Conservation (phyloP, 2,113 vertebrate genomes). For the Monopterus albus region DNA sequence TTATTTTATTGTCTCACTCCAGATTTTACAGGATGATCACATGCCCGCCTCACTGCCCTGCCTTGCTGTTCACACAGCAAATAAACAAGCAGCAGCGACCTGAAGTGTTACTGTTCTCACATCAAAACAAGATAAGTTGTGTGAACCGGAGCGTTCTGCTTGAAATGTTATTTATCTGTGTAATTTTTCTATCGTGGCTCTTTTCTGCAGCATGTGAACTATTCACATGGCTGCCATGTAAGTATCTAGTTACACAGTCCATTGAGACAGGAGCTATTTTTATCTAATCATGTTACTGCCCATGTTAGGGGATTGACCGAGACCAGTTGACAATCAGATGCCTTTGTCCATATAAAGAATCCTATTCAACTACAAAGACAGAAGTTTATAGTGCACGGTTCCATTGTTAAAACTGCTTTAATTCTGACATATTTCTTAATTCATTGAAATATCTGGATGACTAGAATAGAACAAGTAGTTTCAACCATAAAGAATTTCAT, state of each 20-base stretch:
- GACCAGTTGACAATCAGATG: conserved; percentile 72
- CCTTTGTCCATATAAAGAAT: conserved; percentile 72
- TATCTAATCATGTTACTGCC: conserved; percentile 79
- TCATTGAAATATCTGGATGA: too few relatives aligned
- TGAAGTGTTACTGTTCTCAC: conserved; percentile 2
- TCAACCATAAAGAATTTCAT: not conserved
- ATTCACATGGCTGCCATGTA: conserved; percentile 47
- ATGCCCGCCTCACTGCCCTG: conserved; percentile 8
- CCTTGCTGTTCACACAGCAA: not conserved
- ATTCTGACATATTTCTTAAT: conserved; percentile 9
- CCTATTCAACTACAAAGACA: conserved; percentile 43
- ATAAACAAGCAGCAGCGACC: conserved; percentile 7
- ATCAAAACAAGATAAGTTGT: not conserved
- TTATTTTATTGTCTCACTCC: not conserved
- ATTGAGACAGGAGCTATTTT: conserved; percentile 76
- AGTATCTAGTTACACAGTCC: conserved; percentile 71
- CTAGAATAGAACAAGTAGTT: too few relatives aligned
- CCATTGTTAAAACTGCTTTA: conserved; percentile 42
- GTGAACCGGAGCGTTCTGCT: not conserved
- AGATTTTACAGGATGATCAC: conserved; percentile 20
- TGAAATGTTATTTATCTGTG: conserved; percentile 3
- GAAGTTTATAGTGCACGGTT: too few relatives aligned
- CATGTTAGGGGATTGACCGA: conserved; percentile 78
- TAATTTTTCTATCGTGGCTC: conserved; percentile 32
- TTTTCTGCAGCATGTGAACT: conserved; percentile 56